Evolutionary conservation across 2,797 vertebrate species (phyloP).

Genomic region (Leptatherina wallacei): DNA sequence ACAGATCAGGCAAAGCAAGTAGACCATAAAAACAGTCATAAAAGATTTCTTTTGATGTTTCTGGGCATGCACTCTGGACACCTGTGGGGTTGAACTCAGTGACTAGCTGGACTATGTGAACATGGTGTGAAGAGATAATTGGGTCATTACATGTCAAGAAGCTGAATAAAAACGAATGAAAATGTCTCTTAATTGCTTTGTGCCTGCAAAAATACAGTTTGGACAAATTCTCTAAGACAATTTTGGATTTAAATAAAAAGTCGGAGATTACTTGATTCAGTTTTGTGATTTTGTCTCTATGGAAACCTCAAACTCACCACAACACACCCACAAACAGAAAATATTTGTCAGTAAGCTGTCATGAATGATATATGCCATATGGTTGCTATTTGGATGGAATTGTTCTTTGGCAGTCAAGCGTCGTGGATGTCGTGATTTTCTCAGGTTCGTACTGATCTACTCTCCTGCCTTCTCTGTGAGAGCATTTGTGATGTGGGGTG

Average conservation of each 20-base stretch:
- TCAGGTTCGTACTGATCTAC: conserved; percentile 39
- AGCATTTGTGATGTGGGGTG: conserved; percentile 48
- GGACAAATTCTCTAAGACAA: neutral
- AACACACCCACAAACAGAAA: neutral
- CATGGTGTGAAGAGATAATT: conserved; percentile 53
- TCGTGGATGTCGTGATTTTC: conserved; percentile 53
- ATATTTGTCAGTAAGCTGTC: conserved; percentile 28
- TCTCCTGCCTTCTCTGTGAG: conserved; percentile 26
- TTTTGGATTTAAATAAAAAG: neutral
- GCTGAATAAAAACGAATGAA: conserved; percentile 38
- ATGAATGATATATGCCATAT: conserved; percentile 23
- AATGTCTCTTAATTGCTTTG: conserved; percentile 20
- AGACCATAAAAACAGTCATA: conserved; percentile 68
- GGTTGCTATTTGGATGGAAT: conserved; percentile 44
- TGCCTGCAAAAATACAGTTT: neutral
- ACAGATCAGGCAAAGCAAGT: conserved; percentile 60
- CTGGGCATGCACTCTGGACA: conserved; percentile 64
- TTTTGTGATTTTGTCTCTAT: conserved; percentile 1
- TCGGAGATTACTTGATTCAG: neutral
- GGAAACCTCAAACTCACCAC: neutral
- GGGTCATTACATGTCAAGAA: conserved; percentile 57
- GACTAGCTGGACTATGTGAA: conserved; percentile 55
- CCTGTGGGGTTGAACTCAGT: conserved; percentile 72
- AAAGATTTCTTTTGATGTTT: conserved; percentile 72
- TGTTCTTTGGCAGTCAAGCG: conserved; percentile 53